These are phyloP conservation scores for Peromyscus melanophrys DNA, from an alignment of 2,797 vertebrate genomes.

Conservation along the genomic window DNA sequence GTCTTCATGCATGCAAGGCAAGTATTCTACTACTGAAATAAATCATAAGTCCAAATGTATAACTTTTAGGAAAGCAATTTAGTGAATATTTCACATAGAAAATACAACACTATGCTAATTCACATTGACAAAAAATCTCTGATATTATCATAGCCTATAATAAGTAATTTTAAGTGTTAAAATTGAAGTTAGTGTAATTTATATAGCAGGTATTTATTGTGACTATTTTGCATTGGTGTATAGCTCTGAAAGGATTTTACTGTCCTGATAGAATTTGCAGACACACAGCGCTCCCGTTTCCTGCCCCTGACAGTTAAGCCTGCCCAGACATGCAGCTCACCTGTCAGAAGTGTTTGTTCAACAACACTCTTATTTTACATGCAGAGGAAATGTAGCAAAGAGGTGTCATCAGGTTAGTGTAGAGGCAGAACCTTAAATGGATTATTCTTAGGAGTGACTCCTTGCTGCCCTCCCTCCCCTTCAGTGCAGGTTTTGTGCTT, in stretches of 20 bases:
- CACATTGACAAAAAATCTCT: not conserved
- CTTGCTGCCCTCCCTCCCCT: not conserved
- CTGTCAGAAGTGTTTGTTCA: not conserved
- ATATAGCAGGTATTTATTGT: not conserved
- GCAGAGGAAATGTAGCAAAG: not conserved
- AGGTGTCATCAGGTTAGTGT: not conserved
- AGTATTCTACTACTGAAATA: not conserved
- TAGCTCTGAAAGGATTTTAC: not conserved
- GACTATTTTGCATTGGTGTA: not conserved
- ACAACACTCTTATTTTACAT: not conserved
- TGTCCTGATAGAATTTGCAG: not conserved
- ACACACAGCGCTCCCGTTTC: not conserved
- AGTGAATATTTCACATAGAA: not conserved
- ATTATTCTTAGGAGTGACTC: not conserved
- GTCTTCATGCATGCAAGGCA: not conserved
- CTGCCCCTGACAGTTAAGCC: not conserved
- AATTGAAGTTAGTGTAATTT: not conserved
- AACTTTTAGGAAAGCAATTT: slow-evolving; percentile 7
- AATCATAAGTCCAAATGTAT: not conserved
- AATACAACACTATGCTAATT: not conserved
- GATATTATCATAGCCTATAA: not conserved
- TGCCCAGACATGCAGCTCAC: not conserved
- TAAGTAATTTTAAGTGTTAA: slow-evolving; percentile 4
- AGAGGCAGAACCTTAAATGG: not conserved
- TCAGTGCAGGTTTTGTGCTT: not conserved